Base-by-base conservation (phyloP, 2,113 vertebrate genomes). In the Patagioenas fasciata region DNA sequence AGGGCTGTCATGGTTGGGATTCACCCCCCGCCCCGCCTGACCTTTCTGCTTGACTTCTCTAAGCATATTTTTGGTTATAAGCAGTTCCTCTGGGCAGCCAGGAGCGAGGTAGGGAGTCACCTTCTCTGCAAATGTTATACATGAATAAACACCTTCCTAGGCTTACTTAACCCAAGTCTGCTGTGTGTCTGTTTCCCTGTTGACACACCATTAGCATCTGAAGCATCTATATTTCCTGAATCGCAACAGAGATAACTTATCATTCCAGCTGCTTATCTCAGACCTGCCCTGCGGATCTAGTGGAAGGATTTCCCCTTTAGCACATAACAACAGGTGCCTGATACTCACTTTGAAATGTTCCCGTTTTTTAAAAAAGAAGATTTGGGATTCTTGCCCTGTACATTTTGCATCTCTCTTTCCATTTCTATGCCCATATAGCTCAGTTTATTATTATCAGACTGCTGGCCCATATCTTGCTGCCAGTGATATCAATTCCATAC, bases 121-220 rank as follows among this genome's bases (percentile, higher is more conserved):
- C 94, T 96, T 95, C 94, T 91, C 94, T 84, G 89, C 83, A 72
- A 66, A 87, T 67, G 88, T 91, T 95, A 71, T 95, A 84, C 88
- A 92, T 89, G 95, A 95, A 95, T 94, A 95, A 95, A 95, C 87
- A 85, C 95, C 80, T 89, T 91, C 73, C 89, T 4, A n/a, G 87
- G 84, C 91, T 94, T 91, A 40, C 65, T 92, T 92, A 92, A 89
- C 91, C 84, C 11, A 13, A 13, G 91, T 91, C 70, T 2, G 23
- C 78, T 5, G 47, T 25, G 74, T 66, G 93, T 57, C 93, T 93
- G 88, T 84, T 79, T 88, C 95, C 95, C 94, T 78, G 94, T 91
- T 95, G 96, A 96, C 95, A 93, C 71, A 53, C 81, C 67, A 95
- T 97, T 97, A 97, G 94, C 95, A 90, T 95, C 93, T 82, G 94